A percentile compares a stretch with the other conserved stretches of the same genome.
phyloP scores from a whole-genome alignment of 2,888 invertebrate species.

The Corbicula japonica region DNA sequence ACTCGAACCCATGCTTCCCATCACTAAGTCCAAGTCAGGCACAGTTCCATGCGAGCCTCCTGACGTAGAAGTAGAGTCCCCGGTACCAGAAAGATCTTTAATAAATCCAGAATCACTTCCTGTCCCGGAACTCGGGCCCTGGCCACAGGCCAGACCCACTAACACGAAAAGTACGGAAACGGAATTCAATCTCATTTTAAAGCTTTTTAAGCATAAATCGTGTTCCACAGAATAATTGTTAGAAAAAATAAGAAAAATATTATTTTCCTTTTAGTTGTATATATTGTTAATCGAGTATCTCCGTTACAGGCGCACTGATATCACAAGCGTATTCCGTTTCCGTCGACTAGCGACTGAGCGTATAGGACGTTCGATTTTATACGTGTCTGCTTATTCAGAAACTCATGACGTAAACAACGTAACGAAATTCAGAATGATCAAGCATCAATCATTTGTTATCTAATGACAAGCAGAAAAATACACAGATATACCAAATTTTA shows the following conservation, averaged over 20 bases:
- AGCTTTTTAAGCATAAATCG: no score
- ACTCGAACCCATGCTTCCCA: slow-evolving; percentile 1
- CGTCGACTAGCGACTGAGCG: slow-evolving; percentile 16
- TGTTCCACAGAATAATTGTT: no score
- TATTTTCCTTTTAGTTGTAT: no score
- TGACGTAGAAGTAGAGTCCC: neutral
- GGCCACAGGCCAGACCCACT: slow-evolving; percentile 13
- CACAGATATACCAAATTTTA: neutral
- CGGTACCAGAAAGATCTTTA: neutral
- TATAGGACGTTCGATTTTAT: slow-evolving; percentile 11
- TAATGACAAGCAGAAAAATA: slow-evolving; percentile 18
- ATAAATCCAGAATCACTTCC: neutral
- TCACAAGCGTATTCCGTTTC: no score
- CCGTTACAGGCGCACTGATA: no score
- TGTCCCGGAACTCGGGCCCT: neutral
- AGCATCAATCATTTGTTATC: slow-evolving; percentile 24
- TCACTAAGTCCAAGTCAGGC: neutral
- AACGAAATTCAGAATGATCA: slow-evolving; percentile 3
- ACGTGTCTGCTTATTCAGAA: slow-evolving; percentile 4
- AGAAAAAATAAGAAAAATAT: no score
- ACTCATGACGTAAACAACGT: slow-evolving; percentile 25
- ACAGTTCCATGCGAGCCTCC: neutral
- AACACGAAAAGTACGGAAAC: slow-evolving; percentile 37
- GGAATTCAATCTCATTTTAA: neutral
- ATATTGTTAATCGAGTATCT: no score